Evolutionary conservation across 2,113 vertebrate genomes (phyloP), one percentile per base, ranked within the genome.

Genomic region (Barbus barbus): DNA sequence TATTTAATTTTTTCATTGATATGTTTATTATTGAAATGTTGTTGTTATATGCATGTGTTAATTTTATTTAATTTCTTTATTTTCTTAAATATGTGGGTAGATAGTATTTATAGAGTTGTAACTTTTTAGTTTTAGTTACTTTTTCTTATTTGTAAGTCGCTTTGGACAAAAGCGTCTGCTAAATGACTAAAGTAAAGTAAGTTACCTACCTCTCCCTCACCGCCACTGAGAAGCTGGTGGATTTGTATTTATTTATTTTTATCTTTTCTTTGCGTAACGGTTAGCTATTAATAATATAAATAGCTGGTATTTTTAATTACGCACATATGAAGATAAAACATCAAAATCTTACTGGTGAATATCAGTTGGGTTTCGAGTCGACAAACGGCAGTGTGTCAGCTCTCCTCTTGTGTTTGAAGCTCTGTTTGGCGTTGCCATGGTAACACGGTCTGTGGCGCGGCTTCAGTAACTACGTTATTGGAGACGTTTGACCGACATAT

Each of bases 391-490:
- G 22, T 83, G 16, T 44, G n/a, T 36, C 41, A 14, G 8, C 24
- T 41, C 71, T 58, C 86, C 63, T 91, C 90, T 91, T 91, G 12
- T 18, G 28, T 71, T 71, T 14, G 41, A 67, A 4, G 38, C 85
- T 8, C 16, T n/a, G 77, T 11, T 26, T 3, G 31, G 78, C 0
- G 92, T 93, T 86, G 89, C 91, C 90, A 91, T 91, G 88, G 92
- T 33, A 87, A 75, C 38, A 46, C 8, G 16, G 6, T 26, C 33
- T 22, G 8, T 33, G 9, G 2, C 46, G 18, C 0, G 26, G 16
- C 18, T 12, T 33, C 28, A 31, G 4, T 31, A n/a, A n/a, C n/a
- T n/a, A 46, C 9, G 20, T 73, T 74, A 18, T 22, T 1, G 7
- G 44, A 28, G 9, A 74, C 3, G 72, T 38, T 48, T 76, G 16